Evolutionary conservation across 1,140 invertebrate species (phyloP).

Genomic region (Pogonomyrmex barbatus): DNA sequence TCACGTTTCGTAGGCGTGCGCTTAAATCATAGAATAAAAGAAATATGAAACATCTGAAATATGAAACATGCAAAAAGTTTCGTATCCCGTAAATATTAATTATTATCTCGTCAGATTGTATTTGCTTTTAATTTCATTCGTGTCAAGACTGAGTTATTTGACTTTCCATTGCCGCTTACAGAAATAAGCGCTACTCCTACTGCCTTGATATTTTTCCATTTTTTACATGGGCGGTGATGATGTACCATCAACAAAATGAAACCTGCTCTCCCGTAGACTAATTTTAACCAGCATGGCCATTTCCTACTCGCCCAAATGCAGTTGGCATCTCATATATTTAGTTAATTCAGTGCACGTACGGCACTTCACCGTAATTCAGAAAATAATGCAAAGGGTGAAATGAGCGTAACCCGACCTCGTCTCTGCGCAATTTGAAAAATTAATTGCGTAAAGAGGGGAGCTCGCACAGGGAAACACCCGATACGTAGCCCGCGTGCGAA

Average conservation of each 20-base stretch:
- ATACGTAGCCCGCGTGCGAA: constrained; percentile 81
- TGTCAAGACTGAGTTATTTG: constrained; percentile 26
- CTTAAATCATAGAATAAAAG: not conserved
- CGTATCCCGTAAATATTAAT: not conserved
- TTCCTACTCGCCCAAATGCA: constrained; percentile 23
- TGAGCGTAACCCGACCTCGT: constrained; percentile 9
- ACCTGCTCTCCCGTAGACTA: not conserved
- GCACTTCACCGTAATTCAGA: constrained; percentile 26
- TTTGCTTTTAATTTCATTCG: constrained; percentile 49
- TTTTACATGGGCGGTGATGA: not conserved
- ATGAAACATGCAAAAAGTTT: not conserved
- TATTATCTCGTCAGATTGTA: constrained; percentile 17
- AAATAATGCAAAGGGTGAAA: constrained; percentile 31
- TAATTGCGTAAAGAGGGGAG: constrained; percentile 73
- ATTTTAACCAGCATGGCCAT: constrained; percentile 33
- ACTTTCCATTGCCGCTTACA: constrained; percentile 29
- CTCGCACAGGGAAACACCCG: constrained; percentile 70
- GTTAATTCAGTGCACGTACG: constrained; percentile 30
- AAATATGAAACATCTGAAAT: constrained; percentile 4
- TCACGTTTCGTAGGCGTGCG: not conserved
- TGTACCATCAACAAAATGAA: not conserved
- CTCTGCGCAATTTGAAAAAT: constrained; percentile 78
- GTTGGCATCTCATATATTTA: constrained; percentile 51
- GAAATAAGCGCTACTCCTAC: not conserved
- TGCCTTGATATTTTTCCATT: constrained; percentile 45